Conservation (phyloP, 2,888 invertebrate species). For the Litoditis marina region DNA sequence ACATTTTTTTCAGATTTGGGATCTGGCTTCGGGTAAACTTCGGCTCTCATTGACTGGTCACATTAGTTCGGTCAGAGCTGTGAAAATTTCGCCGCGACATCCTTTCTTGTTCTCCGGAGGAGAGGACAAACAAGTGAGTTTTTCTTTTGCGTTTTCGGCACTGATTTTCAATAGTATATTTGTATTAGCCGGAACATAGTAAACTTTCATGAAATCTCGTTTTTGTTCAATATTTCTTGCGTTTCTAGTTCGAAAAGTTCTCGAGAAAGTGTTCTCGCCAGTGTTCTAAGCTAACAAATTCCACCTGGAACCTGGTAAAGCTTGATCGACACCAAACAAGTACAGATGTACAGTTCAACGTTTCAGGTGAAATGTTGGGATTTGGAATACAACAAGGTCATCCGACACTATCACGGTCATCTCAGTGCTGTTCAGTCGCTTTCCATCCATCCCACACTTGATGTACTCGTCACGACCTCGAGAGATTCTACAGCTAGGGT, state of each 20-base stretch:
- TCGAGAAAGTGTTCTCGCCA: no score
- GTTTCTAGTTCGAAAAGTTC: no score
- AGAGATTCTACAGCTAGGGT: constrained; percentile 87
- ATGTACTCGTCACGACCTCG: constrained; percentile 88
- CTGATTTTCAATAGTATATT: not conserved
- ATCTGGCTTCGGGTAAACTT: constrained; percentile 87
- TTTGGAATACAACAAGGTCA: constrained; percentile 92
- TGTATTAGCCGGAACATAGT: not conserved
- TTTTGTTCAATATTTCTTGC: not conserved
- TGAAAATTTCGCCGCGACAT: constrained; percentile 88
- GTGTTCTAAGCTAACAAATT: no score
- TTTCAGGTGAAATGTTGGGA: constrained; percentile 93
- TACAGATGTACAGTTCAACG: not conserved
- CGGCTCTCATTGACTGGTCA: constrained; percentile 97
- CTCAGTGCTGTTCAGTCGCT: constrained; percentile 87
- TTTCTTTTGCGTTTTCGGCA: not conserved
- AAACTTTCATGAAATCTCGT: not conserved
- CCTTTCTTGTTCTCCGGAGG: constrained; percentile 98
- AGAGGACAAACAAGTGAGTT: constrained; percentile 81
- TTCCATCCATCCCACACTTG: constrained; percentile 88
- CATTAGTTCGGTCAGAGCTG: constrained; percentile 91
- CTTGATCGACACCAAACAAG: no score
- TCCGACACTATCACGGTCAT: constrained; percentile 94
- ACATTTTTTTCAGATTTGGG: constrained; percentile 77
- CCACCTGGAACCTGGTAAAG: no score